phyloP scores from a whole-genome alignment of 2,888 invertebrate species.

The Hydrotaea diabolus region DNA sequence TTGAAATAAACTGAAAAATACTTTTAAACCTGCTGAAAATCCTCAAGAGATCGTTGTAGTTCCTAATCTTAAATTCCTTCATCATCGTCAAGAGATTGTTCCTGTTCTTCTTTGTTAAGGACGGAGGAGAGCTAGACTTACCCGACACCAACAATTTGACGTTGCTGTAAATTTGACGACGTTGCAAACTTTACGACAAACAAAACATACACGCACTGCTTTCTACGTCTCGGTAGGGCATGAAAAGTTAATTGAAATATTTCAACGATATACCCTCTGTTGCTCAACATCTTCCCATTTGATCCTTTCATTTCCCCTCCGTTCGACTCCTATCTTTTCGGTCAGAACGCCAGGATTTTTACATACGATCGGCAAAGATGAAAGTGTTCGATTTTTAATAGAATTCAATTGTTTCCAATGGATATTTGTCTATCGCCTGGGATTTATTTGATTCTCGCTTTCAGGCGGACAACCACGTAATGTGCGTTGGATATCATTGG shows the following conservation, averaged over 20 bases:
- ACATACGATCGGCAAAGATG: conserved; percentile 64
- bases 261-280: conserved; percentile 75
- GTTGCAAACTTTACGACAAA: not conserved
- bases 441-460: conserved; percentile 77
- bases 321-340: conserved; percentile 19
- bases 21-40: too few relatives aligned
- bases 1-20: too few relatives aligned
- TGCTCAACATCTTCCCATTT: conserved; percentile 61
- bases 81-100: too few relatives aligned
- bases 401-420: conserved; percentile 75
- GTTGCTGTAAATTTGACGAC: too few relatives aligned
- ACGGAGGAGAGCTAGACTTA: too few relatives aligned
- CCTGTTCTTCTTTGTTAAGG: too few relatives aligned
- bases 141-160: too few relatives aligned
- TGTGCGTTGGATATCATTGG: conserved; percentile 63
- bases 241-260: conserved; percentile 79
- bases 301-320: conserved; percentile 13
- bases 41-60: too few relatives aligned
- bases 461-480: conserved; percentile 52
- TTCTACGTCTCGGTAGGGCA: too few relatives aligned
- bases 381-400: conserved; percentile 74
- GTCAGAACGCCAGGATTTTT: conserved; percentile 42
- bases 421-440: conserved; percentile 78
- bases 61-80: too few relatives aligned
- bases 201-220: not conserved